A percentile compares a stretch with the other conserved stretches of the same genome.
Evolutionary conservation across 2,797 vertebrate genomes (phyloP).

Genomic region (Distichodus sexfasciatus): DNA sequence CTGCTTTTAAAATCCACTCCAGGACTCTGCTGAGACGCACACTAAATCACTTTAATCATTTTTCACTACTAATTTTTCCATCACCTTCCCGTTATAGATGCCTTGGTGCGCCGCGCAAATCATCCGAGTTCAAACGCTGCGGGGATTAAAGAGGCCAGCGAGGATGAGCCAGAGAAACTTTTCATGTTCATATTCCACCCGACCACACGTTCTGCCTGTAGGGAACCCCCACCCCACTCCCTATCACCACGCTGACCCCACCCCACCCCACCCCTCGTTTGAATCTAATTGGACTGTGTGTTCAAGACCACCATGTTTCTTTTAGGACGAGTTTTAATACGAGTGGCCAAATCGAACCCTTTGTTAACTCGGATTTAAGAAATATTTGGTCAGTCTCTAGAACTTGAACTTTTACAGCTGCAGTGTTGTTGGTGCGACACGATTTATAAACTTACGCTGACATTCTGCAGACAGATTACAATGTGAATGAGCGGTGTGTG

Average conservation of each 20-base stretch:
- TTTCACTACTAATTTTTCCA: constrained; percentile 26
- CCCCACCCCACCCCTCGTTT: too few relatives aligned
- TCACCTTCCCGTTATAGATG: constrained; percentile 5
- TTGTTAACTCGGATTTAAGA: too few relatives aligned
- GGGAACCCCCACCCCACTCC: too few relatives aligned
- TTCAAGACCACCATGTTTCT: too few relatives aligned
- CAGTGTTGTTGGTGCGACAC: constrained; percentile 8
- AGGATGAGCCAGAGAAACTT: neutral
- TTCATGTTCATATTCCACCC: constrained; percentile 4
- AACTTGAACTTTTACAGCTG: too few relatives aligned
- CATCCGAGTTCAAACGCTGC: neutral
- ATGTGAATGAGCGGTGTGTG: neutral
- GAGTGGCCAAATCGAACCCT: too few relatives aligned
- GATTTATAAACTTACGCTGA: constrained; percentile 25
- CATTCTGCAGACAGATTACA: constrained; percentile 19
- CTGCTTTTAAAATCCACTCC: neutral
- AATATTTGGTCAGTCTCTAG: too few relatives aligned
- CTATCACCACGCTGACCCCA: too few relatives aligned
- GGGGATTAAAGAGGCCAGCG: neutral
- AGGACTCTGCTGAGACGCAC: neutral
- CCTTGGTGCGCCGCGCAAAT: neutral
- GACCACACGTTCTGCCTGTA: too few relatives aligned
- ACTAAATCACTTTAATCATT: constrained; percentile 35
- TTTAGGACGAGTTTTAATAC: too few relatives aligned
- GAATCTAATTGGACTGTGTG: too few relatives aligned